Evolutionary conservation across 2,797 vertebrate genomes (phyloP), one percentile per base, ranked within the genome.

Genomic region (Alosa sapidissima): DNA sequence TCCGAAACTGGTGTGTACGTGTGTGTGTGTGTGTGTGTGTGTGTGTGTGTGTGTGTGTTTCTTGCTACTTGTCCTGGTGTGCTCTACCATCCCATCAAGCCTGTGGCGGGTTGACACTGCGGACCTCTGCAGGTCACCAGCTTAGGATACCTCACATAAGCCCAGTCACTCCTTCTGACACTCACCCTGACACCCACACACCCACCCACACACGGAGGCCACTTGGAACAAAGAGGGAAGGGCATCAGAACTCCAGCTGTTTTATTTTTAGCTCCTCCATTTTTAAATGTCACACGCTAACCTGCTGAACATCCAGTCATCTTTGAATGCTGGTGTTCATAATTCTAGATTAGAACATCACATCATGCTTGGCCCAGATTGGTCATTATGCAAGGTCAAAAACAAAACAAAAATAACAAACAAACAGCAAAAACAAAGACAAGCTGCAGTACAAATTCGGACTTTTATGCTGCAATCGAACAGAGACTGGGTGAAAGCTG

Each of bases 231-330:
- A 78, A 47, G 72, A 78, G 14, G 41, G 16, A 82, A 24, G 48
- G 48, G 10, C 36, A 65, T 81, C 24, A 81, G 33, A 33, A 41
- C 60, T 11, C 3, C 33, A 28, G 13, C 24, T 2, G 16, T 65
- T 78, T 28, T 81, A 81, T 81, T 81, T 86, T 68, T 55, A 81
- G 58, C 81, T n/a, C 8, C 11, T 36, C 24, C 33, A 54, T n/a
- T 68, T 52, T 24, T 28, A 60, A 49, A 36, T 45, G 45, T 55
- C 52, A 48, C 51, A 81, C 78, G 14, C 14, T 54, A 48, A 19
- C 54, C 82, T 14, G 10, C 33, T 14, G 33, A 41, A 3, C 33
- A 16, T 36, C 33, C 13, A 72, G 65, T 72, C 65, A 36, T 33
- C 65, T 16, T 28, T 41, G 65, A 72, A 62, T 62, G 58, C 8